Evolutionary conservation across 53 echinoderm and acorn worm species (phyloP), one percentile per base, ranked within the genome.

Genomic region (Astropecten irregularis): DNA sequence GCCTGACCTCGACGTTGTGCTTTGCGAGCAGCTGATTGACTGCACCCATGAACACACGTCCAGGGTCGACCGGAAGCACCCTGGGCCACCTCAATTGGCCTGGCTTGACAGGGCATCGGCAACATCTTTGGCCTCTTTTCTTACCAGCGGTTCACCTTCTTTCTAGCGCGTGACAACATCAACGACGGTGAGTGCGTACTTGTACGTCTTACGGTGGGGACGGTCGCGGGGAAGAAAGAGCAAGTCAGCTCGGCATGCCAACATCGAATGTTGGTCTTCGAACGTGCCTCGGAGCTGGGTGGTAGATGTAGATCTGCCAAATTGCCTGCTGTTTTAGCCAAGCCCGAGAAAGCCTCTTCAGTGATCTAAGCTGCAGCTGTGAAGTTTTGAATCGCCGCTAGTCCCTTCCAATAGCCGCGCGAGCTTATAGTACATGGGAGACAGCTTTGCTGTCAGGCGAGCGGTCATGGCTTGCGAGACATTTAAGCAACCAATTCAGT

Each of bases 91-190:
- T 8, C 47, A 46, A 14, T 14, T 8, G 47, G 14, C 47, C 47
- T 46, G 8, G n/a, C n/a, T 48, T 68, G n/a, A n/a, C n/a, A n/a
- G n/a, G n/a, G n/a, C n/a, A n/a, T n/a, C n/a, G n/a, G n/a, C n/a
- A n/a, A n/a, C n/a, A n/a, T n/a, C n/a, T n/a, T n/a, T n/a, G n/a
- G n/a, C n/a, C 0, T 73, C 55, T 18, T 73, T 73, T 21, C 56
- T 13, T 1, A 20, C 27, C 49, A 83, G 67, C 1, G 83, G 83
- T 18, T 83, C 68, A 68, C 68, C 64, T 25, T 66, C 82, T 37
- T 83, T 83, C 23, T 50, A 83, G 67, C 83, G 34, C 33, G n/a
- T n/a, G n/a, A n/a, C n/a, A n/a, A n/a, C n/a, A n/a, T n/a, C n/a
- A n/a, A n/a, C n/a, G n/a, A n/a, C n/a, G n/a, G n/a, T n/a, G n/a